Evolutionary conservation across 2,797 vertebrate genomes (phyloP).

Genomic region (Myotis pilosus): DNA sequence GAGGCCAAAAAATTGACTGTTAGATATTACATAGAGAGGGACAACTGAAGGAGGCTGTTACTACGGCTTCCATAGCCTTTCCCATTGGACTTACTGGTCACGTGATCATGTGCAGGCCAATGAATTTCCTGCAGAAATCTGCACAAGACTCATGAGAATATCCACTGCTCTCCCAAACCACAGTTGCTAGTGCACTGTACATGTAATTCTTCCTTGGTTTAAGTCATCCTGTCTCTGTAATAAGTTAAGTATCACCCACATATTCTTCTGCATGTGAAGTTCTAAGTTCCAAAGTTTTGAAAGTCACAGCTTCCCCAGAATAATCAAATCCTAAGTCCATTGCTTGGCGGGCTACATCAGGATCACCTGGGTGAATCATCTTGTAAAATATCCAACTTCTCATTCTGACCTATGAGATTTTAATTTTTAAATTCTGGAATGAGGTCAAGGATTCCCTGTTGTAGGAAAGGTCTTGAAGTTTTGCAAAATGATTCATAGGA

Average conservation of each 20-base stretch:
- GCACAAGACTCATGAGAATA: neutral
- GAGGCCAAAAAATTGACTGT: neutral
- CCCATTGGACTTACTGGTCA: neutral
- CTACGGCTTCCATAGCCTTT: neutral
- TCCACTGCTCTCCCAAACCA: neutral
- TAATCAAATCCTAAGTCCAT: neutral
- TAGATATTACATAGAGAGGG: neutral
- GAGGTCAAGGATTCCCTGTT: neutral
- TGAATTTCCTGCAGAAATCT: neutral
- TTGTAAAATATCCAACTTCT: neutral
- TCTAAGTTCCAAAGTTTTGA: neutral
- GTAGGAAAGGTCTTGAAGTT: neutral
- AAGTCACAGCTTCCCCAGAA: neutral
- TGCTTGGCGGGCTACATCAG: neutral
- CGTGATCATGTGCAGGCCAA: neutral
- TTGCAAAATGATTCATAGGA: neutral
- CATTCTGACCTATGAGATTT: neutral
- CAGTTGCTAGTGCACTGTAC: neutral
- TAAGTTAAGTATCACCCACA: neutral
- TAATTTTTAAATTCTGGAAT: slow-evolving; percentile 3
- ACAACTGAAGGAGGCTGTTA: neutral
- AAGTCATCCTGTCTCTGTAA: neutral
- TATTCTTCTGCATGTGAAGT: neutral
- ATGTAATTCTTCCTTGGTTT: neutral
- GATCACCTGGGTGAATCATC: neutral